Evolutionary conservation across 2,888 invertebrate species (phyloP).

Genomic region (Drosophila acutilabella): DNA sequence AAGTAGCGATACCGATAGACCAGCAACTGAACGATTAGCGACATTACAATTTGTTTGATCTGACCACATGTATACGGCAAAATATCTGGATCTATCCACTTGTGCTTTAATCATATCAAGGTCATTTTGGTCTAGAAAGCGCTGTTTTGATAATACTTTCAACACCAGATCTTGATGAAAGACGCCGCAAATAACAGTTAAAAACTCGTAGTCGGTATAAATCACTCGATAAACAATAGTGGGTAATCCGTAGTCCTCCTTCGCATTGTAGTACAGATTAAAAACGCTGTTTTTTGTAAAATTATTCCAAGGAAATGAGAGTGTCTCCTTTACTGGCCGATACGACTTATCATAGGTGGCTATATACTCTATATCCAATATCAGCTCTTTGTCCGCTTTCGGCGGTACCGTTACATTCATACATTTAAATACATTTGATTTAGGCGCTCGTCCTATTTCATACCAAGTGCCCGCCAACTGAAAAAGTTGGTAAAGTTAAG

Average conservation of each 20-base stretch:
- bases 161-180: neutral
- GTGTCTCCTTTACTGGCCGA: conserved; percentile 2
- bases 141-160: conserved; percentile 24
- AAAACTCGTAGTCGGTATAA: neutral
- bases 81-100: fast-evolving
- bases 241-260: too few species aligned
- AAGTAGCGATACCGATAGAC: neutral
- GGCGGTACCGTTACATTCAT: conserved; percentile 44
- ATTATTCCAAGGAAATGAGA: conserved; percentile 26
- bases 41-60: conserved; percentile 16
- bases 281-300: conserved; percentile 18
- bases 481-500: neutral
- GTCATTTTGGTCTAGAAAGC: neutral
- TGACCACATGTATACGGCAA: neutral
- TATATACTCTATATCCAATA: conserved; percentile 24
- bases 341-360: neutral
- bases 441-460: conserved; percentile 48
- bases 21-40: neutral
- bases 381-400: neutral
- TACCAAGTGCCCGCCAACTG: conserved; percentile 49
- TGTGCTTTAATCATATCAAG: neutral
- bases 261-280: neutral
- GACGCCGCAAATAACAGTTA: conserved; percentile 20
- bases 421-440: conserved; percentile 28
- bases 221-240: conserved; percentile 14